A percentile compares a stretch with the other conserved stretches of the same genome.
Evolutionary conservation across 2,888 invertebrate genomes (phyloP).

Genomic region (Synergus umbraculus): DNA sequence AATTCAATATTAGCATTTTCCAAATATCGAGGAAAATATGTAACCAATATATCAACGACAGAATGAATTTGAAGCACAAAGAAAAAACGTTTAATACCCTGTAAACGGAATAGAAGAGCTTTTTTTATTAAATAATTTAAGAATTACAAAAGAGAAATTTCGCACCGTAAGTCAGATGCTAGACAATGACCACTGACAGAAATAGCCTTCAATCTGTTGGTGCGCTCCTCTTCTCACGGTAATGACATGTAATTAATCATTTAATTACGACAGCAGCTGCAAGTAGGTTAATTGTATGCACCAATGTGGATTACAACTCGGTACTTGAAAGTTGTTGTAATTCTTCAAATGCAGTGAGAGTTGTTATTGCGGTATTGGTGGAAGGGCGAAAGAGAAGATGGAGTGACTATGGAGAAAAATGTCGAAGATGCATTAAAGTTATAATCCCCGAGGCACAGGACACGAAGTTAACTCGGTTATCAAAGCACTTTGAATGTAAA

Average conservation of each 20-base stretch:
- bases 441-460: conserved; percentile 6
- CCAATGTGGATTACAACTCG: background rate
- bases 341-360: background rate
- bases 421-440: conserved; percentile 35
- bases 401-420: conserved; percentile 42
- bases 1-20: too few relatives aligned
- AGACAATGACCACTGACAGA: background rate
- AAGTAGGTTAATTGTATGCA: conserved; percentile 61
- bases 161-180: background rate
- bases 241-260: conserved; percentile 57
- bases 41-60: background rate
- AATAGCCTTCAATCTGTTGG: background rate
- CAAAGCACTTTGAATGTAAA: conserved; percentile 68
- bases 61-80: background rate
- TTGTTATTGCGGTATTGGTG: background rate
- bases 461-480: conserved; percentile 50
- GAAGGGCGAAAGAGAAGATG: conserved; percentile 32
- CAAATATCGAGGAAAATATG: too few relatives aligned
- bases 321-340: background rate
- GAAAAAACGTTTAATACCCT: background rate
- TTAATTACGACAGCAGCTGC: conserved; percentile 54
- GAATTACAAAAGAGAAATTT: background rate
- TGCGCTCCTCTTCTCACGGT: conserved; percentile 17
- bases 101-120: background rate
- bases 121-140: background rate